Percentiles rank a stretch among this genome's conserved stretches.
Evolutionary conservation across 37 sponge, comb jelly and placozoan genomes (phyloP).

Genomic region (Aphrocallistes beatrix): DNA sequence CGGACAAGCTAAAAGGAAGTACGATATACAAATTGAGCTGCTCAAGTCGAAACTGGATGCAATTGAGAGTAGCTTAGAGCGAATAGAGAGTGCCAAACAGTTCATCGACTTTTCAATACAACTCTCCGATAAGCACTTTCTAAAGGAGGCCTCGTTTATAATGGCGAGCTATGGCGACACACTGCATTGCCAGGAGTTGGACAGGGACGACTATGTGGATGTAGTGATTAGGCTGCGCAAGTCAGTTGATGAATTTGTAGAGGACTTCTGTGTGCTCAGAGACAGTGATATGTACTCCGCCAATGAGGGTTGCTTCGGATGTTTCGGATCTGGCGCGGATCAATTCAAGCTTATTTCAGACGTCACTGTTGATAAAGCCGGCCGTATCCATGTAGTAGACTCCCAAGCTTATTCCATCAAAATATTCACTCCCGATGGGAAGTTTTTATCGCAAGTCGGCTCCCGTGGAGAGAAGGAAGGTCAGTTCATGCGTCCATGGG

Average conservation of each 20-base stretch:
- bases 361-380: neutral
- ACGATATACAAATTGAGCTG: neutral
- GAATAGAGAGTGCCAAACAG: neutral
- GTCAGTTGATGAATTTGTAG: neutral
- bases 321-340: neutral
- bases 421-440: neutral
- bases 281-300: neutral
- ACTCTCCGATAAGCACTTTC: neutral
- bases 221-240: neutral
- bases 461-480: neutral
- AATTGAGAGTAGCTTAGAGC: neutral
- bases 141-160: neutral
- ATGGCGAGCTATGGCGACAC: neutral
- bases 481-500: slow-evolving; percentile 8
- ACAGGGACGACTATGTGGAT: neutral
- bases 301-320: neutral
- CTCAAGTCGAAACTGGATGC: neutral
- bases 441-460: neutral
- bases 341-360: neutral
- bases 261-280: neutral
- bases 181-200: neutral
- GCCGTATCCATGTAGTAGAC: neutral
- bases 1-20: neutral
- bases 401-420: slow-evolving; percentile 12
- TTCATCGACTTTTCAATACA: neutral